These are phyloP conservation scores for Catharus bicknelli DNA, from an alignment of 2,113 vertebrate genomes.

Conservation along the genomic window DNA sequence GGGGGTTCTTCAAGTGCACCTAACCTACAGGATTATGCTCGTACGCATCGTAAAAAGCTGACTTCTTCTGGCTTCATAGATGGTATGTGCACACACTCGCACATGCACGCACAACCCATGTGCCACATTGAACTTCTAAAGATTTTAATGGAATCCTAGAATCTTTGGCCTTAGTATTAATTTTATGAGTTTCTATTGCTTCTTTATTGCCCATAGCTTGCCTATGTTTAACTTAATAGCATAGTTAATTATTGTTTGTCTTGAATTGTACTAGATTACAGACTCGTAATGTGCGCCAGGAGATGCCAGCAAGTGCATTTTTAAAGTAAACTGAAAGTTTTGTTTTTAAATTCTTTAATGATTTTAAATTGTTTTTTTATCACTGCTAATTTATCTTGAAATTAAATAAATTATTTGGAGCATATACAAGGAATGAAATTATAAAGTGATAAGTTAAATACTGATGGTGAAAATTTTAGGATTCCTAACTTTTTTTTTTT, in stretches of 20 bases:
- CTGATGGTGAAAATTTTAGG: constrained; percentile 57
- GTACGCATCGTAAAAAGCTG: constrained; percentile 95
- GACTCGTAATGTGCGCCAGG: background rate
- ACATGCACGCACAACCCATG: constrained; percentile 76
- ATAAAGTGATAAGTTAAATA: constrained; percentile 34
- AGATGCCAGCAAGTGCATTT: constrained; percentile 3
- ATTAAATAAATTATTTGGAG: constrained; percentile 14
- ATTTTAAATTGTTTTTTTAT: constrained; percentile 19
- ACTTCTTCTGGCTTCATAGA: constrained; percentile 91
- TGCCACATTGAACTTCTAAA: constrained; percentile 63
- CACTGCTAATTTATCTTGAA: constrained; percentile 14
- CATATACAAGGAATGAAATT: constrained; percentile 4
- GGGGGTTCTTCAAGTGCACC: constrained; percentile 93
- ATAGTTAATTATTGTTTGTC: constrained; percentile 22
- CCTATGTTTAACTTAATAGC: constrained; percentile 12
- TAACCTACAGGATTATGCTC: constrained; percentile 97
- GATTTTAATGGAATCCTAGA: constrained; percentile 64
- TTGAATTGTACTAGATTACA: background rate
- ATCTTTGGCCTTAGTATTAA: constrained; percentile 56
- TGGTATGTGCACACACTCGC: constrained; percentile 91
- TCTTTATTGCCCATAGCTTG: background rate
- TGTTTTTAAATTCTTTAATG: background rate
- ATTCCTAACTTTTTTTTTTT: constrained; percentile 10
- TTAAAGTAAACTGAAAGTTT: background rate
- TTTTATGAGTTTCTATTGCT: background rate